Percentiles rank a stretch among this genome's conserved stretches.
Conservation (phyloP, 2,888 invertebrate genomes). For the Gastracanthus pulcherrimus region DNA sequence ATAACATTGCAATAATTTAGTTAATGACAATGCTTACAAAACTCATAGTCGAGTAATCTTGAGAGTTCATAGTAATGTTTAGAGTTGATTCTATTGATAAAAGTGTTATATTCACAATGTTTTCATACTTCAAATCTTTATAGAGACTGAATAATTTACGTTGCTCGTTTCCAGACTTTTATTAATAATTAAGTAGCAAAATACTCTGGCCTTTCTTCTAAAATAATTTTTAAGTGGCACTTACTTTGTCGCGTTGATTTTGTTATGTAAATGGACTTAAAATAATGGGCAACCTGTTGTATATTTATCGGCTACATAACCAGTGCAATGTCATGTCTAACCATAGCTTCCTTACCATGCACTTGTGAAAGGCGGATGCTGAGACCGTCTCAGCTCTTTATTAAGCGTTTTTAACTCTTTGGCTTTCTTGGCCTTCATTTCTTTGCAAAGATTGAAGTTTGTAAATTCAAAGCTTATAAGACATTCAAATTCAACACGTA, state of each 20-base stretch:
- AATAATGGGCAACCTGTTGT: not conserved
- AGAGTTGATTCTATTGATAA: not conserved
- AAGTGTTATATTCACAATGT: too few species aligned
- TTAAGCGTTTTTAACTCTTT: not conserved
- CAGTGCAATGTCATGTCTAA: conserved; percentile 44
- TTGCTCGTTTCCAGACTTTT: not conserved
- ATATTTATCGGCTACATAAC: conserved; percentile 20
- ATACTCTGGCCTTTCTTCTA: not conserved
- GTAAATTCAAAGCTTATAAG: not conserved
- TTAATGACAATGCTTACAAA: conserved; percentile 1
- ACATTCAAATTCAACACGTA: not conserved
- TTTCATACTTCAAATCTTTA: too few species aligned
- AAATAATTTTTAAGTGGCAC: too few species aligned
- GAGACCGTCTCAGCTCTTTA: not conserved
- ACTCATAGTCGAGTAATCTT: too few species aligned
- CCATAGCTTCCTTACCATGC: conserved; percentile 12
- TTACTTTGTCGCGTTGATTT: not conserved
- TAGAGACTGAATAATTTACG: not conserved
- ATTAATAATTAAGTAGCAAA: not conserved
- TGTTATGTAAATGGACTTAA: conserved; percentile 9
- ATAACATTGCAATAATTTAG: conserved; percentile 1
- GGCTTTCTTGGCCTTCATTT: not conserved
- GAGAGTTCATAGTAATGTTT: not conserved
- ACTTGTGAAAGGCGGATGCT: conserved; percentile 44
- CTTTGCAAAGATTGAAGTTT: not conserved